Conservation (phyloP, 2,113 vertebrate species). For the Anhinga rufa region DNA sequence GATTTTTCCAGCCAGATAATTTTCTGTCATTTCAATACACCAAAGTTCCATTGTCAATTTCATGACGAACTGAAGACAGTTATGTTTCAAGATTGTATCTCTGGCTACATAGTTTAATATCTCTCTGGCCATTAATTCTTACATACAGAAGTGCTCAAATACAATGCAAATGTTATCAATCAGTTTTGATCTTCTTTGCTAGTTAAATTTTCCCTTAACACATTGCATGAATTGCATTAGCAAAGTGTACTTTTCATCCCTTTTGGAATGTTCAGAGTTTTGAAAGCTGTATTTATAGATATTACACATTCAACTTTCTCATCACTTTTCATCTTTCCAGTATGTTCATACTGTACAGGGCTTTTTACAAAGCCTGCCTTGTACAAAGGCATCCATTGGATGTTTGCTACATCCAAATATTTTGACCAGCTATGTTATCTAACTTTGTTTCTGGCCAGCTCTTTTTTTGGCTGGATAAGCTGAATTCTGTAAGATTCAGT, state of each 20-base stretch:
- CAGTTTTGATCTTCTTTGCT: background rate
- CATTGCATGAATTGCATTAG: background rate
- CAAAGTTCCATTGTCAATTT: background rate
- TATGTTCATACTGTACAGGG: background rate
- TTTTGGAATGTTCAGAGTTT: background rate
- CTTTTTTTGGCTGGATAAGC: background rate
- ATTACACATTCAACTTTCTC: background rate
- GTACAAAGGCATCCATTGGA: background rate
- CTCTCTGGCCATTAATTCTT: background rate
- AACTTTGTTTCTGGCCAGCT: background rate
- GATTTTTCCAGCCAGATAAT: background rate
- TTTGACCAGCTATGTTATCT: background rate
- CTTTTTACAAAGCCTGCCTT: background rate
- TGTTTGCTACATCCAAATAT: background rate
- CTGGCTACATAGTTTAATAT: background rate
- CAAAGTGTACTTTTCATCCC: background rate
- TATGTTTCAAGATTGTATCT: background rate
- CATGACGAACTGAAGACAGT: background rate
- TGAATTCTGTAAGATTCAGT: background rate
- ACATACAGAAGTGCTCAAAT: background rate
- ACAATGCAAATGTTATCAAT: background rate
- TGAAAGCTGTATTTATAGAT: background rate
- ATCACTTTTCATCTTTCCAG: background rate
- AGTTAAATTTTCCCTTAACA: background rate
- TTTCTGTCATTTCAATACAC: background rate